These are phyloP conservation scores for Uropetala carovei DNA, from an alignment of 2,888 invertebrate genomes.

Conservation along the genomic window DNA sequence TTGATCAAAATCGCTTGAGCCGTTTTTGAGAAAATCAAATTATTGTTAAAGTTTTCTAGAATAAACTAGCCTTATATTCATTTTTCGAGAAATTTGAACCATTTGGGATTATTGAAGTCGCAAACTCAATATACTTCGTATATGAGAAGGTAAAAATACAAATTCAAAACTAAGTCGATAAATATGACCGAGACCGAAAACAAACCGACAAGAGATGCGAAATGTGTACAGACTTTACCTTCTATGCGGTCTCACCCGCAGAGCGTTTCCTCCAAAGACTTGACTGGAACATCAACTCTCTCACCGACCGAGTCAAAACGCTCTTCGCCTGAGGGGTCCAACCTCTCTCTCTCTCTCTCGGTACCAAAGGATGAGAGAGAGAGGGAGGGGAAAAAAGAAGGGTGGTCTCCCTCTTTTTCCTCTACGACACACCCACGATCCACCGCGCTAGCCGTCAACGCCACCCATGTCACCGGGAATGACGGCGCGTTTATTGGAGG, in stretches of 20 bases:
- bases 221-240: background rate
- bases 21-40: no score
- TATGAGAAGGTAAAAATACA: no score
- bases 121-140: no score
- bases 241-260: background rate
- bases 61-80: no score
- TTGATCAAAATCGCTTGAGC: no score
- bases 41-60: no score
- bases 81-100: no score
- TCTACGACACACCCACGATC: background rate
- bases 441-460: background rate
- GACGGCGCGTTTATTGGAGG: constrained; percentile 60
- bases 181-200: no score
- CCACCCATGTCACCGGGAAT: constrained; percentile 57
- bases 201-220: background rate
- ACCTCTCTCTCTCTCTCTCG: background rate
- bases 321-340: constrained; percentile 20
- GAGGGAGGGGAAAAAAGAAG: background rate
- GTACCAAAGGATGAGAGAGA: background rate
- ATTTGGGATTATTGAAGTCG: no score
- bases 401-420: constrained; percentile 5
- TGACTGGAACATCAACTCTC: background rate
- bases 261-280: background rate
- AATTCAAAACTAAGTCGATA: no score
- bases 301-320: constrained; percentile 46